Conservation (phyloP, 2,113 vertebrate genomes). For the Malurus melanocephalus region DNA sequence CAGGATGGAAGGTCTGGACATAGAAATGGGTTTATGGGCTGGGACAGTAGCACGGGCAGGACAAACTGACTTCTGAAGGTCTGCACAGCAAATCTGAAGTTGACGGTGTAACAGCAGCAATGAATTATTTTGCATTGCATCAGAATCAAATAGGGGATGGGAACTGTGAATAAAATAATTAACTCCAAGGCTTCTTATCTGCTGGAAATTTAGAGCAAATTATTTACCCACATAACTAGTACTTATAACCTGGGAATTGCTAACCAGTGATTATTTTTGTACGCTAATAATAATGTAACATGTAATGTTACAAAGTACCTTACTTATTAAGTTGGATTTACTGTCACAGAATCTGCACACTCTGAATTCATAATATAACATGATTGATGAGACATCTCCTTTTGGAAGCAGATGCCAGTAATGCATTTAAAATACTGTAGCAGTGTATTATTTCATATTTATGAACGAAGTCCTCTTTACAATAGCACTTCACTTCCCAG, state of each 20-base stretch:
- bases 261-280: slow-evolving; percentile 50
- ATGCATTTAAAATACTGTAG: slow-evolving; percentile 38
- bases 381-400: slow-evolving; percentile 61
- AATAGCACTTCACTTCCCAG: slow-evolving; percentile 7
- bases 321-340: slow-evolving; percentile 53
- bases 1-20: not conserved
- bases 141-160: not conserved
- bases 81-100: not conserved
- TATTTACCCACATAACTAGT: slow-evolving; percentile 16
- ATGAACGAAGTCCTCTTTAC: slow-evolving; percentile 40
- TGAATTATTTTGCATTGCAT: not conserved
- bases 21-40: not conserved
- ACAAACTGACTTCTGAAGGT: not conserved
- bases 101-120: not conserved
- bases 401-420: slow-evolving; percentile 52
- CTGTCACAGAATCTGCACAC: slow-evolving; percentile 33
- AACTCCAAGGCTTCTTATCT: not conserved
- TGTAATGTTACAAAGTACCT: slow-evolving; percentile 18
- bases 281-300: slow-evolving; percentile 41
- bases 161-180: not conserved
- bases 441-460: slow-evolving; percentile 44
- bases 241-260: not conserved
- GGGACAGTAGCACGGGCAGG: not conserved
- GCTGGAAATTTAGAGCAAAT: slow-evolving; percentile 30
- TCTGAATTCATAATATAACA: slow-evolving; percentile 53